phyloP scores from a whole-genome alignment of 1,140 invertebrate species.

The Marisa cornuarietis region DNA sequence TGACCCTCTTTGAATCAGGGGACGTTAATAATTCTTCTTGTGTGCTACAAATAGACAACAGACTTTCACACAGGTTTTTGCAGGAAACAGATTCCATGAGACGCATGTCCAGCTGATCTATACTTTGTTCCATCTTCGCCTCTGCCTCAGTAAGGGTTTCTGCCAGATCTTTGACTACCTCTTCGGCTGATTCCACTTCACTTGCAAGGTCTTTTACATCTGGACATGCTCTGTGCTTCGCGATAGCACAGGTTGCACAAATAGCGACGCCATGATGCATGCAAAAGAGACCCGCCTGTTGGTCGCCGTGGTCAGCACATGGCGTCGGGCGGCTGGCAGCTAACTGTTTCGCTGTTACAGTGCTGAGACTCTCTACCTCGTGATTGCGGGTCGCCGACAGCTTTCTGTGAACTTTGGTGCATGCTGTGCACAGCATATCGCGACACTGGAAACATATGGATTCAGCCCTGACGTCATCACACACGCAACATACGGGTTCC shows the following conservation, averaged over 20 bases:
- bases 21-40: not conserved
- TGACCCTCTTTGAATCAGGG: not conserved
- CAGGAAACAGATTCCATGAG: no score
- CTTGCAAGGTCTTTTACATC: not conserved
- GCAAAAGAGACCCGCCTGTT: not conserved
- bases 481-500: not conserved
- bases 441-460: not conserved
- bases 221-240: not conserved
- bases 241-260: not conserved
- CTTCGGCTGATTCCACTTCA: not conserved
- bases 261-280: not conserved
- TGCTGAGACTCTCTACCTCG: not conserved
- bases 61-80: no score
- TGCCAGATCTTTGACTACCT: not conserved
- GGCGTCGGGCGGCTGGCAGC: not conserved
- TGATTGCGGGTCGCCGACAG: not conserved
- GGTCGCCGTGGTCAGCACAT: not conserved
- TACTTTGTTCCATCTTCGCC: not conserved
- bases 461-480: not conserved
- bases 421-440: not conserved
- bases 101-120: not conserved
- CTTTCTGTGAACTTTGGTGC: not conserved
- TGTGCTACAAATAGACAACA: not conserved
- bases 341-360: not conserved
- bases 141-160: not conserved